Base-by-base conservation (phyloP, 2,888 invertebrate species). In the Coelinius sp. region DNA sequence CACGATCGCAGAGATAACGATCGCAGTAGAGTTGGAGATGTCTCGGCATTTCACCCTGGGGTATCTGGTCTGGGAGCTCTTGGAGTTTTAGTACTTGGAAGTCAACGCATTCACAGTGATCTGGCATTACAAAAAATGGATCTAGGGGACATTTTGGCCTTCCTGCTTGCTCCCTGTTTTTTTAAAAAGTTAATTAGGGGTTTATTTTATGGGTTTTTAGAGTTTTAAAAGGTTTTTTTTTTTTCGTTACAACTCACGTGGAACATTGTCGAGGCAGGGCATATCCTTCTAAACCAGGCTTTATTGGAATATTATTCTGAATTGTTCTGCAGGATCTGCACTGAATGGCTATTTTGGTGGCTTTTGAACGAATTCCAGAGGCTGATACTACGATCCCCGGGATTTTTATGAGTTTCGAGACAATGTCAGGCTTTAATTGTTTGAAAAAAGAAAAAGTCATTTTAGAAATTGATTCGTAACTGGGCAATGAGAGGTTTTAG, bases 31-130 rank as follows among this genome's bases (percentile, higher is more conserved):
- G 90, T 78, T 96, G 95, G 81, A 99, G 89, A 88, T 99, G 99
- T 0, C 99, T 92, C 0, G 99, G 99, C 91, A 99, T 95, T 90
- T 99, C 99, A 56, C 99, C 99, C 84, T 98, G 97, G 0, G 97
- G 97, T 72, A 97, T 94, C 76, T 92, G 93, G 86, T 99, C 99
- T 0, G 98, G 97, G 20, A 96, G 89, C 88, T 99, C 99, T 91
- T 99, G 99, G 10, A 99, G 88, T 88, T 98, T 99, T n/a, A 99
- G 88, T 0, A 95, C 94, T 92, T 99, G 99, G 86, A 97, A 99
- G 89, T 99, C 99, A 24, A 99, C 96, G 88, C 99, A 99, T 79
- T 93, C 92, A 88, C 99, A 99, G 88, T 97, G 98, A 86, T 99
- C 99, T 14, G 99, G 98, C 88, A 99, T 93, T 76, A 99, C 98